Evolutionary conservation across 2,888 invertebrate genomes (phyloP), one percentile per base, ranked within the genome.

Genomic region (Thymelicus sylvestris): DNA sequence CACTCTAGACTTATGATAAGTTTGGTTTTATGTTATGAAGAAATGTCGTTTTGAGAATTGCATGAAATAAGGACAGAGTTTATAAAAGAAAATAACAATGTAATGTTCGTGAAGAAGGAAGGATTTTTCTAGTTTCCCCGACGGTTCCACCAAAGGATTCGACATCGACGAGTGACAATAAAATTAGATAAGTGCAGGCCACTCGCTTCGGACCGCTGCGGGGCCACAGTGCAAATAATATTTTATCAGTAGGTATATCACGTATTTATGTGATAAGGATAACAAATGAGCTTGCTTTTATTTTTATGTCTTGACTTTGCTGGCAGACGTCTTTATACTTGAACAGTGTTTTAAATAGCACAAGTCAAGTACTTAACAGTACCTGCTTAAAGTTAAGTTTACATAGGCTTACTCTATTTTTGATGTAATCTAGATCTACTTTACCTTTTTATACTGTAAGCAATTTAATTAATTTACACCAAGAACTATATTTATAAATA

Each of bases 111-210:
- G 80, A 83, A 83, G 81, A 79, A 81, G 78, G 81, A 84, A 87
- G 84, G 86, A 89, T 86, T 88, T 89, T 87, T 86, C 88, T 86
- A 89, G 86, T 85, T 86, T 85, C 81, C 86, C 83, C 77, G 80
- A 83, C 80, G 77, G 81, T 66, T 71, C 66, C 50, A 82, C 78
- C 78, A 86, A 86, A 88, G 89, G 88, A 88, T 89, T 82, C 81
- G 81, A 81, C 84, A 83, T 83, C 85, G 84, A 81, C 86, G 86
- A 88, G 89, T 92, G 92, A 93, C 92, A 92, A 92, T 93, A 93
- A 93, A 93, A 93, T 93, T 92, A 93, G 92, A 93, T 92, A 93
- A 92, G 91, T 92, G 89, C 88, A 84, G 90, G 89, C 91, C 88
- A 88, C 88, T 85, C 85, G 82, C 84, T 70, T 24, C 57, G 50